A percentile compares a stretch with the other conserved stretches of the same genome.
These are phyloP conservation scores for Calosoma granatense DNA, from an alignment of 1,140 invertebrate genomes.

Conservation along the genomic window DNA sequence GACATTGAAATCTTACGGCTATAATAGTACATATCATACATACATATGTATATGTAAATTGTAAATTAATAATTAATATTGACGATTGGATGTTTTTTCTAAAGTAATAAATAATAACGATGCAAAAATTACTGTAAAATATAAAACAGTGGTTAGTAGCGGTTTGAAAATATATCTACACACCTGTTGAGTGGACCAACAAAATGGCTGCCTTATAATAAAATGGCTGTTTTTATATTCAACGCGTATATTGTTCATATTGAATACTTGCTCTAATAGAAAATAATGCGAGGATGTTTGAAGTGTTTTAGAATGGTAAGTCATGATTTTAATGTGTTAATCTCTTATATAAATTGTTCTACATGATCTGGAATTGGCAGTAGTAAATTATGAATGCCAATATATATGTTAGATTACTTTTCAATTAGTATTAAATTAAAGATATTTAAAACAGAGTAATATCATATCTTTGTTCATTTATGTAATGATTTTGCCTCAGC, in stretches of 20 bases:
- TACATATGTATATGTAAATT: no score
- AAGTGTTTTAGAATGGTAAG: constrained; percentile 23
- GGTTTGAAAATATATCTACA: neutral
- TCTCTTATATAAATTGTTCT: neutral
- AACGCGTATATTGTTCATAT: neutral
- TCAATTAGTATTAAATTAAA: neutral
- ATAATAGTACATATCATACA: no score
- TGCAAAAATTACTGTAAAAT: no score
- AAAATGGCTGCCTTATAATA: neutral
- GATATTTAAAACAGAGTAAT: neutral
- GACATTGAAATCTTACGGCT: no score
- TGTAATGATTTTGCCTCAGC: neutral
- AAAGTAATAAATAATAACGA: no score
- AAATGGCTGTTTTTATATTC: neutral
- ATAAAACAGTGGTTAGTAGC: no score
- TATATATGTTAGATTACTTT: neutral
- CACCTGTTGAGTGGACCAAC: neutral
- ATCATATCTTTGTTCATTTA: neutral
- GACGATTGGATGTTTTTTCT: no score
- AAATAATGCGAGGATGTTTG: constrained; percentile 20
- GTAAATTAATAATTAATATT: no score
- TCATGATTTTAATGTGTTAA: neutral
- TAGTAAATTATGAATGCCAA: neutral
- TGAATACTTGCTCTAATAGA: no score
- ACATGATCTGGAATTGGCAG: neutral